These are phyloP conservation scores for Takifugu rubripes DNA, from an alignment of 2,797 vertebrate species.

Conservation along the genomic window DNA sequence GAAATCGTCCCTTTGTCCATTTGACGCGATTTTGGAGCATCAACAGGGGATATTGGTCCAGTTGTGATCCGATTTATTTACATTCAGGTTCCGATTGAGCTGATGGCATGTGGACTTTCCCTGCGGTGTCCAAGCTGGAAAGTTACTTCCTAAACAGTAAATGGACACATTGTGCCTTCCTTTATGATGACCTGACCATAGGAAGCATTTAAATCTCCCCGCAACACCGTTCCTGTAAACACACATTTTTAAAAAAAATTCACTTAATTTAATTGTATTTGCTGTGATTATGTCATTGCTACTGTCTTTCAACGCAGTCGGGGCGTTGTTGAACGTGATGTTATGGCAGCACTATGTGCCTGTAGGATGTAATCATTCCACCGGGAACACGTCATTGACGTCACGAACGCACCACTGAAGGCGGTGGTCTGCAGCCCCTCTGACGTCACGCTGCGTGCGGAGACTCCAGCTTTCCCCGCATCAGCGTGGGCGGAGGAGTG, in stretches of 20 bases:
- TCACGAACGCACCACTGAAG: slow-evolving; percentile 52
- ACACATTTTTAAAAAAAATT: too few relatives aligned
- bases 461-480: slow-evolving; percentile 8
- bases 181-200: too few relatives aligned
- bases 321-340: slow-evolving; percentile 2
- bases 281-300: too few relatives aligned
- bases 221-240: too few relatives aligned
- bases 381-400: slow-evolving; percentile 41
- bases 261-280: too few relatives aligned
- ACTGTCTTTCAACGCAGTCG: too few relatives aligned
- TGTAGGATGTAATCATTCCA: slow-evolving; percentile 2
- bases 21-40: background rate
- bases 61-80: background rate
- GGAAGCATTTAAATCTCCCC: too few relatives aligned
- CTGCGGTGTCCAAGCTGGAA: too few relatives aligned
- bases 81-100: background rate
- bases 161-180: too few relatives aligned
- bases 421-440: slow-evolving; percentile 48
- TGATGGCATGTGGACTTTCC: background rate
- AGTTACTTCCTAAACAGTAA: too few relatives aligned
- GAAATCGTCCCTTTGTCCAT: slow-evolving; percentile 6
- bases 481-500: slow-evolving; percentile 21
- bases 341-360: background rate
- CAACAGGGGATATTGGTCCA: background rate
- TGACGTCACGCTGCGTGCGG: slow-evolving; percentile 54